These are phyloP conservation scores for Columba livia DNA, from an alignment of 2,113 vertebrate species.

Conservation along the genomic window DNA sequence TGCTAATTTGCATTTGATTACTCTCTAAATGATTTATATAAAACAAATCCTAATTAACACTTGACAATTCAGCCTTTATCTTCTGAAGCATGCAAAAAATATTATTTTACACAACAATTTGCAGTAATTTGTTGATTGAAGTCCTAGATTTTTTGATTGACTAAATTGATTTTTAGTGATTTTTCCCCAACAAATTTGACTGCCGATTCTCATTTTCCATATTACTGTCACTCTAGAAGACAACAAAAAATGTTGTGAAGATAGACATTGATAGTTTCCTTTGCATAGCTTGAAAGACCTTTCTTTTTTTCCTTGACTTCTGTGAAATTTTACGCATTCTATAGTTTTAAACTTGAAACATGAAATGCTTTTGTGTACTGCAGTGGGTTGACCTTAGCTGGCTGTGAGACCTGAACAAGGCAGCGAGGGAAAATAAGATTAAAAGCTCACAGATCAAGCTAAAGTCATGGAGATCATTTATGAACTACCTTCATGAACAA, in stretches of 20 bases:
- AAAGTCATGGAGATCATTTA: not conserved
- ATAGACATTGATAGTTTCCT: conserved; percentile 1
- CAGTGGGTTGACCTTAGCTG: not conserved
- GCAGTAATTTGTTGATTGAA: conserved; percentile 16
- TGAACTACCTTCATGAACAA: not conserved
- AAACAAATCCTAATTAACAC: not conserved
- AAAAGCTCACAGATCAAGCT: not conserved
- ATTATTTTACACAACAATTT: not conserved
- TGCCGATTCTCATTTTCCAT: not conserved
- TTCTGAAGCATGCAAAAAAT: not conserved
- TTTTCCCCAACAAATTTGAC: not conserved
- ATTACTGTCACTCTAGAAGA: not conserved
- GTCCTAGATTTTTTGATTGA: not conserved
- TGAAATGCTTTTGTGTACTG: not conserved
- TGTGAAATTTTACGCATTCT: not conserved
- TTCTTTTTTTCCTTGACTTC: not conserved
- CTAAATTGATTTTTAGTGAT: not conserved
- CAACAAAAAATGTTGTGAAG: conserved; percentile 37
- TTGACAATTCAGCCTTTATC: not conserved
- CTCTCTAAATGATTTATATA: not conserved
- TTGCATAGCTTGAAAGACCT: not conserved
- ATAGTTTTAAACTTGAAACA: not conserved
- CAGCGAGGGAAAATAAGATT: not conserved
- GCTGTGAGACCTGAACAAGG: not conserved
- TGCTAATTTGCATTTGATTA: not conserved